These are phyloP conservation scores for Antennarius maculatus DNA, from an alignment of 2,797 vertebrate species.

Conservation along the genomic window DNA sequence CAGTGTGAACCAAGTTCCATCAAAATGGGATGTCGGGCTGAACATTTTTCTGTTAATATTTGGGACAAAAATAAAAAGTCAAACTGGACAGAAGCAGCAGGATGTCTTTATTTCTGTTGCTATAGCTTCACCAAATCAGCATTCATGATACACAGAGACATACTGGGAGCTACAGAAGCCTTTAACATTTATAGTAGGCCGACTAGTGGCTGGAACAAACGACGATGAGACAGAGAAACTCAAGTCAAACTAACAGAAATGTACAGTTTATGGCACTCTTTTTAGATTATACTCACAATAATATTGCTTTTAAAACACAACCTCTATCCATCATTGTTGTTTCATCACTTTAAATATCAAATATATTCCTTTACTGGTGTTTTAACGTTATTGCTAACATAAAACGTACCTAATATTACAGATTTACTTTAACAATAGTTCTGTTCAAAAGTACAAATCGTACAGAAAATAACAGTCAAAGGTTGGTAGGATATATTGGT, in stretches of 20 bases:
- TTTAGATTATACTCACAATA: slow-evolving; percentile 60
- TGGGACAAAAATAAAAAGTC: slow-evolving; percentile 26
- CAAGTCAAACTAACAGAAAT: slow-evolving; percentile 41
- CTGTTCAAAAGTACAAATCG: slow-evolving; percentile 71
- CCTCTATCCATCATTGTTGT: slow-evolving; percentile 60
- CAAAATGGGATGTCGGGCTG: background rate
- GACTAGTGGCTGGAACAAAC: slow-evolving; percentile 61
- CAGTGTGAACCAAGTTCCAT: background rate
- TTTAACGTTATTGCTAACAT: slow-evolving; percentile 83
- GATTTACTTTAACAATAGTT: slow-evolving; percentile 61
- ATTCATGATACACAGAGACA: slow-evolving; percentile 72
- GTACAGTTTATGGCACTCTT: slow-evolving; percentile 69
- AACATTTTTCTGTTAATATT: background rate
- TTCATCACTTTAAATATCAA: slow-evolving; percentile 76
- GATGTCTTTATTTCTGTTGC: slow-evolving; percentile 75
- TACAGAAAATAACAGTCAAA: slow-evolving; percentile 81
- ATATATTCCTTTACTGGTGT: slow-evolving; percentile 76
- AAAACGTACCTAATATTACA: slow-evolving; percentile 69
- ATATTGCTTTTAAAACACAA: slow-evolving; percentile 80
- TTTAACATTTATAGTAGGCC: slow-evolving; percentile 64
- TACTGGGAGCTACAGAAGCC: slow-evolving; percentile 69
- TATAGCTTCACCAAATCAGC: slow-evolving; percentile 69
- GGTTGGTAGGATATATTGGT: slow-evolving; percentile 62
- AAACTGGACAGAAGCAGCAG: slow-evolving; percentile 67
- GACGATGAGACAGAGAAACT: slow-evolving; percentile 60